Evolutionary conservation across 2,888 invertebrate species (phyloP), one percentile per base, ranked within the genome.

Genomic region (Drosophila kuntzei): DNA sequence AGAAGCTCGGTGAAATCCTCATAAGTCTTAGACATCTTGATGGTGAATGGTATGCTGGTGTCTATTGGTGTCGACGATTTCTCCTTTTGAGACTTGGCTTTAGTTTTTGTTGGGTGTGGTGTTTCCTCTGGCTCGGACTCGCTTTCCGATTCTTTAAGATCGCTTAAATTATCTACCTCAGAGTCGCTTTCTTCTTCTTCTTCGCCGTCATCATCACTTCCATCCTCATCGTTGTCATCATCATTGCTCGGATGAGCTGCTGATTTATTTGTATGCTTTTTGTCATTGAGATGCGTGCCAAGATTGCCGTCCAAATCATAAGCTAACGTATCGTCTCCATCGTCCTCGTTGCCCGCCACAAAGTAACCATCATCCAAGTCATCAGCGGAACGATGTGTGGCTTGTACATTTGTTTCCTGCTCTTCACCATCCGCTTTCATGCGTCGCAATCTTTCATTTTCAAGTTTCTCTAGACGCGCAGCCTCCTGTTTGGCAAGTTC

Each of bases 281-380:
- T 87, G 0, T 58, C 55, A n/a, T 68, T 34, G 0, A 83, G 62
- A 47, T 88, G 79, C 0, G 69, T 77, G 2, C 85, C 76, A 3
- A 77, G 64, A 57, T 90, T 85, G 73, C 92, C 92, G 37, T 92
- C 90, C 55, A 91, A 64, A 64, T 91, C 92, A 57, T 92, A 93
- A 0, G 91, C 83, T 39, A 92, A 46, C 0, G 82, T 86, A 14
- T 68, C 81, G 11, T 74, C 85, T 3, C 87, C 90, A 22, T 85
- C 86, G 9, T 91, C 91, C 1, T 89, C 89, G 5, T 71, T 83
- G 20, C 85, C 94, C 16, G 54, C 95, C 68, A 94, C 91, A 37
- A 94, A 94, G 86, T 96, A 96, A 90, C 96, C 96, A 92, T 97
- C 97, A 80, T 97, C 97, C 61, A 98, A 93, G 91, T 97, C 97